Conservation (phyloP, 2,888 invertebrate genomes). For the Branchipolynoe longqiensis region DNA sequence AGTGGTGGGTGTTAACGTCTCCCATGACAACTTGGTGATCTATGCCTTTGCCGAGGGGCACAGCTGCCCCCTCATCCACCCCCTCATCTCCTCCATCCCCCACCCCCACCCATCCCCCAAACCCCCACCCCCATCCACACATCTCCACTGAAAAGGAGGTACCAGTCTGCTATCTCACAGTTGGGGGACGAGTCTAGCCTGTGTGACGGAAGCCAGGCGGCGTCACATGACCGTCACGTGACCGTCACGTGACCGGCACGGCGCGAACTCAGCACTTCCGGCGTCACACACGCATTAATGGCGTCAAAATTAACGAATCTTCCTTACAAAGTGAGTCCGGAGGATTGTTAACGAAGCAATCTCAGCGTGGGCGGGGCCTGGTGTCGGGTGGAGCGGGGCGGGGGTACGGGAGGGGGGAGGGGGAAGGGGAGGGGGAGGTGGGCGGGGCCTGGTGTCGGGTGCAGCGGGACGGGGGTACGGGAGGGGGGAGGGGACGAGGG, state of each 20-base stretch:
- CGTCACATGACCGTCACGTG: too few relatives aligned
- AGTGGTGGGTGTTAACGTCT: too few relatives aligned
- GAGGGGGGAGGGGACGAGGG: not conserved
- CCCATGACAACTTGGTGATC: too few relatives aligned
- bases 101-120: too few relatives aligned
- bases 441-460: not conserved
- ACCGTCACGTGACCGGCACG: too few relatives aligned
- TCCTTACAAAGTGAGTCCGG: constrained; percentile 37
- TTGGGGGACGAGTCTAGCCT: too few relatives aligned
- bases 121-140: too few relatives aligned
- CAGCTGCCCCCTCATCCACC: too few relatives aligned
- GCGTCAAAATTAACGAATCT: constrained; percentile 45
- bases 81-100: too few relatives aligned
- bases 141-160: too few relatives aligned
- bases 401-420: not conserved
- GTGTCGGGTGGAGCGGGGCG: not conserved
- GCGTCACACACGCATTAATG: constrained; percentile 28
- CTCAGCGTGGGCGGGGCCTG: not conserved
- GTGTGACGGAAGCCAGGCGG: not conserved
- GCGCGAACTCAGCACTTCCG: not conserved
- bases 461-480: not conserved
- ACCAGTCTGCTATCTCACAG: too few relatives aligned
- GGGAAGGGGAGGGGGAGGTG: not conserved
- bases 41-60: too few relatives aligned
- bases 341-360: constrained; percentile 47